These are phyloP conservation scores for Ctenopoma multispine DNA, from an alignment of 2,797 vertebrate genomes.

Conservation along the genomic window DNA sequence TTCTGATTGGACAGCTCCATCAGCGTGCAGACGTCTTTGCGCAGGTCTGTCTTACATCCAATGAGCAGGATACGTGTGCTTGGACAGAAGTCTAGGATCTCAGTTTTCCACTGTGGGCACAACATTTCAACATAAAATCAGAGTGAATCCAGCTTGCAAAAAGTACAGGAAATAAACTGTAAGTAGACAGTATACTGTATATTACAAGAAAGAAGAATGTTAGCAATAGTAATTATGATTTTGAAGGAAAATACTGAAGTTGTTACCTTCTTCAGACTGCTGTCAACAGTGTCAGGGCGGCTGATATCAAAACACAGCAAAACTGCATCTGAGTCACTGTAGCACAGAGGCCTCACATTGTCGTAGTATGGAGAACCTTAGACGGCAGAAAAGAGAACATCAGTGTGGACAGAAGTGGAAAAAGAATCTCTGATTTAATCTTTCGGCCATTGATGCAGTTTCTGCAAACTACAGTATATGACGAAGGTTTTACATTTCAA, in stretches of 20 bases:
- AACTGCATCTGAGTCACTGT: slow-evolving; percentile 95
- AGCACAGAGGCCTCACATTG: slow-evolving; percentile 96
- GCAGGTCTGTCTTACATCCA: slow-evolving; percentile 94
- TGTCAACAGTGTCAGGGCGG: slow-evolving; percentile 93
- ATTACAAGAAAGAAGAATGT: neutral
- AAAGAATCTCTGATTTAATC: too few species aligned
- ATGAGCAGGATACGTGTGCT: slow-evolving; percentile 93
- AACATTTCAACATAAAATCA: neutral
- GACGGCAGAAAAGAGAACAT: slow-evolving; percentile 11
- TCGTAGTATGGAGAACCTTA: slow-evolving; percentile 97
- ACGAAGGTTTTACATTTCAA: neutral
- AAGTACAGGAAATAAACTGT: neutral
- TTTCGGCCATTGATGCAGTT: neutral
- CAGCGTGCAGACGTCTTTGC: slow-evolving; percentile 94
- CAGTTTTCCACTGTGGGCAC: slow-evolving; percentile 90
- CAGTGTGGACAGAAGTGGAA: slow-evolving; percentile 5
- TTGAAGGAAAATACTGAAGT: neutral
- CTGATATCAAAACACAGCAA: slow-evolving; percentile 96
- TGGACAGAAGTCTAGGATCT: slow-evolving; percentile 95
- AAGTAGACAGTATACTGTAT: neutral
- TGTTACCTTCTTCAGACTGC: slow-evolving; percentile 92
- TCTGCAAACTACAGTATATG: too few species aligned
- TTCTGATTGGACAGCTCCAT: slow-evolving; percentile 97
- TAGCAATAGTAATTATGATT: neutral
- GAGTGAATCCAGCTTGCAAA: neutral